Percentiles rank a stretch among this genome's conserved stretches.
Conservation (phyloP, 2,113 vertebrate species). For the Pachyramphus minor region DNA sequence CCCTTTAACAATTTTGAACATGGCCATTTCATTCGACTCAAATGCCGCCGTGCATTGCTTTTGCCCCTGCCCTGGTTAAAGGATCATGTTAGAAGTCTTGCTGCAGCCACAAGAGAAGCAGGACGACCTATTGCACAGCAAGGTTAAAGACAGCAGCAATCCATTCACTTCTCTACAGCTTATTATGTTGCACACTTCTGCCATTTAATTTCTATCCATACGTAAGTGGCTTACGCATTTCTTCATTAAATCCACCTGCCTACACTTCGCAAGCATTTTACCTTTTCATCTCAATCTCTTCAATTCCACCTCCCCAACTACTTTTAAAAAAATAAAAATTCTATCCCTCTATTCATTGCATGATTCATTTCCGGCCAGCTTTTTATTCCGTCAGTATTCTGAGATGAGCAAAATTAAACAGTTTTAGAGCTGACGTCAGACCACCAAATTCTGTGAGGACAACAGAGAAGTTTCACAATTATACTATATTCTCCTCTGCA, state of each 20-base stretch:
- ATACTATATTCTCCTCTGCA: background rate
- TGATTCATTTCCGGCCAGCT: background rate
- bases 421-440: background rate
- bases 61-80: background rate
- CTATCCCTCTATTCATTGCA: background rate
- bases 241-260: conserved; percentile 20
- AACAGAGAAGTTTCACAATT: background rate
- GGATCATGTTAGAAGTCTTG: background rate
- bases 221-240: background rate
- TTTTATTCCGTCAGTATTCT: background rate
- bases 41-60: background rate
- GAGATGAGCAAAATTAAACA: background rate
- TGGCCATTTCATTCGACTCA: background rate
- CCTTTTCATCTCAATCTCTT: background rate
- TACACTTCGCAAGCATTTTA: background rate
- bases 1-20: background rate
- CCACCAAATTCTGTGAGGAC: background rate
- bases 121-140: background rate
- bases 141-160: background rate
- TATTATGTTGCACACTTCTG: background rate
- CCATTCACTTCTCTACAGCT: background rate
- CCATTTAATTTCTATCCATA: background rate
- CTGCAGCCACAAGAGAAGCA: background rate
- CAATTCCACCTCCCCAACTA: background rate
- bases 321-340: background rate